These are phyloP conservation scores for Hoplias malabaricus DNA, from an alignment of 2,113 vertebrate genomes.

Conservation along the genomic window DNA sequence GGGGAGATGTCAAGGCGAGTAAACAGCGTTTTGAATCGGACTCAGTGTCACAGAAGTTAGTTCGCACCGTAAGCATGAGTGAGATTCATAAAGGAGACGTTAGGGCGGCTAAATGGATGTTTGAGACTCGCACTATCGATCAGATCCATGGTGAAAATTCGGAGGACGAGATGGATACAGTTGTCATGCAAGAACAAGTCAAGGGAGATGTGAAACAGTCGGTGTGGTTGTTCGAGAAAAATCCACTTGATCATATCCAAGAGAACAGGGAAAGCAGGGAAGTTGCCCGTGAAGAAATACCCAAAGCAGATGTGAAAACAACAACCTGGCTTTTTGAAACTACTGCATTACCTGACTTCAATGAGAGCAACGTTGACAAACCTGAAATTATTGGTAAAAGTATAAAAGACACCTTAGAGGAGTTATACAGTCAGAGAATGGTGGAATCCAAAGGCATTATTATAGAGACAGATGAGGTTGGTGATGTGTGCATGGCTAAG, in stretches of 20 bases:
- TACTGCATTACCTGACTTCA: conserved; percentile 85
- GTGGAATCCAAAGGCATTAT: conserved; percentile 85
- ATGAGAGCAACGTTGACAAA: conserved; percentile 76
- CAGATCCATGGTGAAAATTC: conserved; percentile 82
- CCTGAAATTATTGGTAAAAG: conserved; percentile 86
- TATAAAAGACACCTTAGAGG: conserved; percentile 84
- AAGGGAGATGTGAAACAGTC: conserved; percentile 87
- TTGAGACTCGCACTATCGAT: conserved; percentile 87
- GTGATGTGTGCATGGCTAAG: conserved; percentile 89
- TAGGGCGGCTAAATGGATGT: conserved; percentile 86
- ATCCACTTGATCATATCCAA: conserved; percentile 82
- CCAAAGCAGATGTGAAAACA: conserved; percentile 84
- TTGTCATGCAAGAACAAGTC: conserved; percentile 79
- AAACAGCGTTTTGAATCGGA: conserved; percentile 83
- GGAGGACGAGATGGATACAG: conserved; percentile 78
- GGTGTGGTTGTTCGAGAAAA: conserved; percentile 91
- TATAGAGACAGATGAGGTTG: conserved; percentile 87
- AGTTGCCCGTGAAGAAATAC: conserved; percentile 75
- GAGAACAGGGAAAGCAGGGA: conserved; percentile 70
- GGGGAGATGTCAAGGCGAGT: conserved; percentile 81
- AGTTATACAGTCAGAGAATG: conserved; percentile 83
- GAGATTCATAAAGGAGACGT: conserved; percentile 89
- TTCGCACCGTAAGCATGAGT: conserved; percentile 84
- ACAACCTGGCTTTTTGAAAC: conserved; percentile 93
- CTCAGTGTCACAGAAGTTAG: conserved; percentile 59